These are phyloP conservation scores for Bruchidius siliquastri DNA, from an alignment of 2,888 invertebrate species.

Conservation along the genomic window DNA sequence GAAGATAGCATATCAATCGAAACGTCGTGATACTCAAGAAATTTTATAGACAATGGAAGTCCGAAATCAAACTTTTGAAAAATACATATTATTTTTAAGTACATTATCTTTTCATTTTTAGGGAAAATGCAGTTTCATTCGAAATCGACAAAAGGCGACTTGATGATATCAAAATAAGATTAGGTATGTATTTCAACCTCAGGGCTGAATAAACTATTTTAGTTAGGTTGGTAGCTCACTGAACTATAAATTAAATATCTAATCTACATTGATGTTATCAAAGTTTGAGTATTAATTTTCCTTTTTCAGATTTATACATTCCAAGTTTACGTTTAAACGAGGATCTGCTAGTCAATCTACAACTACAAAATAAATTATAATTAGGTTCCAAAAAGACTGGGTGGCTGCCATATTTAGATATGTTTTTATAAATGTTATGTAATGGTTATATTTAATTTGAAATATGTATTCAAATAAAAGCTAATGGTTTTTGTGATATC, in stretches of 20 bases:
- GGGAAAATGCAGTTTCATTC: slow-evolving; percentile 23
- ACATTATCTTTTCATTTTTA: slow-evolving; percentile 17
- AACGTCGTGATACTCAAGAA: no score
- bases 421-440: background rate
- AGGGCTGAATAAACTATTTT: background rate
- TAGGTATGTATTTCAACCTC: slow-evolving; percentile 30
- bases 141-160: slow-evolving; percentile 25
- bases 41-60: no score
- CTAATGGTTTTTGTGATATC: background rate
- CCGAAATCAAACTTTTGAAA: no score
- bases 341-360: background rate
- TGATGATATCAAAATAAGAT: slow-evolving; percentile 24
- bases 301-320: background rate
- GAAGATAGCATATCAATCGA: no score
- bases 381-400: background rate
- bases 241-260: no score
- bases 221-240: background rate
- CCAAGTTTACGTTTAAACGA: background rate
- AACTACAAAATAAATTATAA: background rate
- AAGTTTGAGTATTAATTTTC: background rate
- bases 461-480: background rate
- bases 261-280: no score
- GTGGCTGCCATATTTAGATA: background rate
- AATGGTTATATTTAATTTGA: background rate
- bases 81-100: no score